Conservation (phyloP, 2,888 invertebrate species). For the Bimastos eiseni region DNA sequence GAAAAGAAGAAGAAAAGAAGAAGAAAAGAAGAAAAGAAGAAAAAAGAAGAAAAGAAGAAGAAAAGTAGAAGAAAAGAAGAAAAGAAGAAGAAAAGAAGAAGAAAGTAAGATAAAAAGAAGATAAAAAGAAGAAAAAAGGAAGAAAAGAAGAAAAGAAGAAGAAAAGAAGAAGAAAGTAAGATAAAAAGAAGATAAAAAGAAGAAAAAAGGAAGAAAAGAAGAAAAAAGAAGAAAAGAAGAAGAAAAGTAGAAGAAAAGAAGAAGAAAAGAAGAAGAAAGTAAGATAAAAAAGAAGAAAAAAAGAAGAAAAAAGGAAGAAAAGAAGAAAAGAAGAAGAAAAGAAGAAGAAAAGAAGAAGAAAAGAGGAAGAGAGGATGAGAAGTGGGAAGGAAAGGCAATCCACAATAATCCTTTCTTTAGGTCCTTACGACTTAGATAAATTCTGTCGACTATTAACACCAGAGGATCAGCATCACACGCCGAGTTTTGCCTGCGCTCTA, state of each 20-base stretch:
- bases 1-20: background rate
- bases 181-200: background rate
- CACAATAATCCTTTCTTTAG: background rate
- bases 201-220: background rate
- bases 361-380: background rate
- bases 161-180: background rate
- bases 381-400: background rate
- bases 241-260: background rate
- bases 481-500: background rate
- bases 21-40: background rate
- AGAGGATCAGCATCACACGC: background rate
- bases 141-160: background rate
- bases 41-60: too few species aligned
- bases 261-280: background rate
- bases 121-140: background rate
- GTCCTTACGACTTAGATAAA: background rate
- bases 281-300: background rate
- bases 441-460: background rate
- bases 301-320: background rate
- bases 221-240: background rate
- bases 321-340: background rate
- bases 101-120: background rate
- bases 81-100: too few species aligned
- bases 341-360: background rate
- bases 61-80: too few species aligned